Evolutionary conservation across 30 jellyfish, hydroid and myxozoan species (phyloP), one percentile per base, ranked within the genome.

Genomic region (Aurelia aurita complex sp. Pacific): DNA sequence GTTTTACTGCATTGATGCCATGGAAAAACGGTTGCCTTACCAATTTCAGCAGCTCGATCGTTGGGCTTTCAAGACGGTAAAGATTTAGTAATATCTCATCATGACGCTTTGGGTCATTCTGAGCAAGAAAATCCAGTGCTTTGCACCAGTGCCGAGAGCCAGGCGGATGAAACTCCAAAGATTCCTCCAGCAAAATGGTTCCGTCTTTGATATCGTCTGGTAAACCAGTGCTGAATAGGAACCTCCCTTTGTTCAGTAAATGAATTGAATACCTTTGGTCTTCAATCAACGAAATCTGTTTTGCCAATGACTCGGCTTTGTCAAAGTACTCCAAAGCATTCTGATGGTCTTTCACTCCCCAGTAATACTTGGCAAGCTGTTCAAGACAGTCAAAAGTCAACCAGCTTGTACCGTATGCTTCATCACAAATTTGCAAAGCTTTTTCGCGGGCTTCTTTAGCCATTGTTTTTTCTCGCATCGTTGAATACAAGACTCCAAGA

Each of bases 341-440:
- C 13, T 55, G 62, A 7, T 18, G 60, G 16, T 75, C 73, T 19
- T 32, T 29, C 15, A n/a, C 35, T 32, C 34, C 33, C 85, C 85
- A 75, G 46, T 40, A 75, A 17, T 10, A 3, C 62, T 75, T 75
- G 33, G 73, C 85, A 17, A 53, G 74, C 67, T 75, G 85, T 17
- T 55, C 67, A 53, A 43, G 46, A 23, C 85, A 75, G 46, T 75
- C 85, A 33, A 75, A 5, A 52, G 85, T 75, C 18, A 75, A 13
- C 85, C 68, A 75, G 33, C 70, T 75, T 32, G 16, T n/a, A 10
- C 85, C 85, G 70, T 52, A 75, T 2, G 3, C 33, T 46, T 75
- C 85, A 10, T 23, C n/a, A 64, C 85, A 75, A 10, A 75, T 55
- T 29, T 18, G 16, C 60, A 75, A 14, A 11, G 85, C 73, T 40